A percentile compares a stretch with the other conserved stretches of the same genome.
These are phyloP conservation scores for Metridium senile DNA, from an alignment of 92 coral and sea anemone species.

Conservation along the genomic window DNA sequence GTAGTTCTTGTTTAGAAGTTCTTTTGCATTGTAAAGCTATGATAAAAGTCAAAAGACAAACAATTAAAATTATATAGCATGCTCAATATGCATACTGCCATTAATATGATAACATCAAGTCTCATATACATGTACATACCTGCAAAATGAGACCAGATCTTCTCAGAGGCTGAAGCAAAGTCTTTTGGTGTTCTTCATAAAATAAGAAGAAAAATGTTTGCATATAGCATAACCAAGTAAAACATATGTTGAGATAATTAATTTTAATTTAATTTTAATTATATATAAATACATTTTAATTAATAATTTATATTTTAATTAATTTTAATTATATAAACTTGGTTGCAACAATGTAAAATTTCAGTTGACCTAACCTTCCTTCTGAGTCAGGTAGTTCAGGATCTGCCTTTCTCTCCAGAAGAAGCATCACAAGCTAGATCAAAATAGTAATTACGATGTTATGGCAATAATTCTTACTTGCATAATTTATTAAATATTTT, in stretches of 20 bases:
- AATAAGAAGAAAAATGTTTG: neutral
- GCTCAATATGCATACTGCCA: no score
- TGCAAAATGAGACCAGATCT: slow-evolving; percentile 98
- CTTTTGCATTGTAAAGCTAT: slow-evolving; percentile 75
- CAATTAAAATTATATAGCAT: neutral
- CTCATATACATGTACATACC: no score
- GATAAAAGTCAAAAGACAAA: neutral
- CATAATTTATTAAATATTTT: no score
- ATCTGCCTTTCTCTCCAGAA: slow-evolving; percentile 78
- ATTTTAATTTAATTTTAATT: no score
- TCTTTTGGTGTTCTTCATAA: slow-evolving; percentile 74
- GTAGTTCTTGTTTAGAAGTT: slow-evolving; percentile 83
- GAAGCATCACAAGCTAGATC: slow-evolving; percentile 84
- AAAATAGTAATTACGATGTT: no score
- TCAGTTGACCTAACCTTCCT: slow-evolving; percentile 59
- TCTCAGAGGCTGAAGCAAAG: slow-evolving; percentile 97
- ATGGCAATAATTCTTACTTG: no score
- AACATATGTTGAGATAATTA: neutral
- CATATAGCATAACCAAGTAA: neutral
- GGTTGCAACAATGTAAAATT: no score
- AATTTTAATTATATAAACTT: no score
- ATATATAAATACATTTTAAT: no score
- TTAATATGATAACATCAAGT: no score
- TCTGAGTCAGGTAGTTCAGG: slow-evolving; percentile 84
- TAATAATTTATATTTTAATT: no score